phyloP scores from a whole-genome alignment of 2,888 invertebrate genomes.

The Cheilosia soror region DNA sequence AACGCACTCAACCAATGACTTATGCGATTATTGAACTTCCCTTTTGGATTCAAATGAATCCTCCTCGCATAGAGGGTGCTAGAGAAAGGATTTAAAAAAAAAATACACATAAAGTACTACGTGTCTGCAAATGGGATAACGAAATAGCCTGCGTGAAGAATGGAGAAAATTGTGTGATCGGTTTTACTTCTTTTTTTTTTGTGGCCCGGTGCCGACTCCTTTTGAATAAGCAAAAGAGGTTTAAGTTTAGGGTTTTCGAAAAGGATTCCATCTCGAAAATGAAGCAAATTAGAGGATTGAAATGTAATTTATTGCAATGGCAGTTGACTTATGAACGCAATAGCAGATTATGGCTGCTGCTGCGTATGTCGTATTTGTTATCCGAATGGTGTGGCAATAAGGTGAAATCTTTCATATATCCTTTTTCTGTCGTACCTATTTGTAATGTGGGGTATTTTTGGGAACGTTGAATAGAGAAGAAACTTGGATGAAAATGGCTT shows the following conservation, averaged over 20 bases:
- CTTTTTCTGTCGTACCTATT: not conserved
- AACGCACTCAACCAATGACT: conserved; percentile 75
- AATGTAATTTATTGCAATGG: conserved; percentile 70
- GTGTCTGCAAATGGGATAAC: conserved; percentile 72
- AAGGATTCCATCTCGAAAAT: conserved; percentile 72
- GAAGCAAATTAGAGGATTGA: conserved; percentile 76
- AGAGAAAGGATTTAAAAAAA: conserved; percentile 61
- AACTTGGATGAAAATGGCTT: conserved; percentile 5
- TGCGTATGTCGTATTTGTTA: conserved; percentile 59
- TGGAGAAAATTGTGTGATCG: conserved; percentile 43
- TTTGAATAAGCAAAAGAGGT: conserved; percentile 72
- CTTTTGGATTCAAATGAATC: conserved; percentile 66
- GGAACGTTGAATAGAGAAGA: not conserved
- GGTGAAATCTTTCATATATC: conserved; percentile 12
- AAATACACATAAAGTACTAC: conserved; percentile 41
- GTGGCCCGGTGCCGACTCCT: not conserved
- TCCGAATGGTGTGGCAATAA: conserved; percentile 37
- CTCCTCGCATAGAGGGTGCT: conserved; percentile 37
- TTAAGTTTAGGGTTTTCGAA: conserved; percentile 67
- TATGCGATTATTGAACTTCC: conserved; percentile 74
- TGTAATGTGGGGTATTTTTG: not conserved
- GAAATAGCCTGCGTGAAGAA: conserved; percentile 50
- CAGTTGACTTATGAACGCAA: conserved; percentile 73
- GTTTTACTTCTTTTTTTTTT: conserved; percentile 23
- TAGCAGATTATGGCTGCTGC: conserved; percentile 70